phyloP scores from a whole-genome alignment of 2,797 vertebrate genomes.

The Acrossocheilus fasciatus region DNA sequence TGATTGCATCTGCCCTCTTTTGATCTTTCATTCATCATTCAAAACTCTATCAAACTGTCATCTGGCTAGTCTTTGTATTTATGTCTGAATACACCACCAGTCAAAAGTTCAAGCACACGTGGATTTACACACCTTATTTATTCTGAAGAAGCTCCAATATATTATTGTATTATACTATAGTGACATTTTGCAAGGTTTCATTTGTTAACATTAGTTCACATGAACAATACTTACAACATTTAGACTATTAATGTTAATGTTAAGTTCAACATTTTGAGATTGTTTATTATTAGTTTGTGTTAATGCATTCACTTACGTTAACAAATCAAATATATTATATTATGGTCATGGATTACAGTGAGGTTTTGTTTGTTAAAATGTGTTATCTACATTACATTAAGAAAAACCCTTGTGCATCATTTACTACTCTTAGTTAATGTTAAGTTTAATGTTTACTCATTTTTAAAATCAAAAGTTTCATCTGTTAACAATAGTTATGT shows the following conservation, averaged over 20 bases:
- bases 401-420: too few relatives aligned
- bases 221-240: not conserved
- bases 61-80: not conserved
- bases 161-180: not conserved
- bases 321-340: too few relatives aligned
- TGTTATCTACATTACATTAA: not conserved
- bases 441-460: too few relatives aligned
- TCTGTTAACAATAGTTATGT: not conserved
- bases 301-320: not conserved
- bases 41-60: conserved; percentile 13
- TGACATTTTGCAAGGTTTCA: not conserved
- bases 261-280: not conserved
- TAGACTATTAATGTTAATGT: not conserved
- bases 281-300: not conserved
- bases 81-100: not conserved
- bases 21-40: conserved; percentile 54
- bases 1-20: conserved; percentile 56
- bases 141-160: not conserved
- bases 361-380: not conserved
- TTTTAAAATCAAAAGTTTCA: too few relatives aligned
- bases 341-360: too few relatives aligned
- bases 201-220: not conserved
- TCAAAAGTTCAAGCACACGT: not conserved
- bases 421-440: too few relatives aligned
- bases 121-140: not conserved